Evolutionary conservation across 1,140 invertebrate species (phyloP), one percentile per base, ranked within the genome.

Genomic region (Stegodyphus mimosarum): DNA sequence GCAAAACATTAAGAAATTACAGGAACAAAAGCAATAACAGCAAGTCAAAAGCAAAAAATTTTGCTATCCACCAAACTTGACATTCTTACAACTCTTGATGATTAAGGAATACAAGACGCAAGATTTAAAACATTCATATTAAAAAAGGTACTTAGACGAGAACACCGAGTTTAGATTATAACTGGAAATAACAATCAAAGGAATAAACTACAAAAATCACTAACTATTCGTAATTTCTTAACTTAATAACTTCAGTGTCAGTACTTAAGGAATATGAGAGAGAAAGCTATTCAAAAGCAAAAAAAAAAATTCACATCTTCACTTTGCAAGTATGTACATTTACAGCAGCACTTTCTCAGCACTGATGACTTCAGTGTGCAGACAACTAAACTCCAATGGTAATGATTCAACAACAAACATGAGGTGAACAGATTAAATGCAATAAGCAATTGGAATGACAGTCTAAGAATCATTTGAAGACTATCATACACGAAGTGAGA

Each of bases 181-280:
- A 86, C 83, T 78, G 78, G 74, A 78, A 84, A 84, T 84, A 77
- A 75, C 75, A 77, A 72, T 66, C 48, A 77, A 86, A 78, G 48
- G 69, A 78, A 78, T 77, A 86, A 86, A 77, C 83, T 86, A 86
- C 74, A 86, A 86, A 33, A 86, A 86, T 78, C 67, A 78, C 83
- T 86, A 78, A 78, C 74, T 78, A 77, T 78, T 72, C 67, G 77
- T 71, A 86, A 77, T 77, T 66, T 67, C 17, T 67, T 50, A 86
- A 86, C 83, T 77, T 55, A 86, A 77, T 73, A 63, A 55, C 60
- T 53, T 48, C 66, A 51, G 53, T 78, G 55, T 60, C 51, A 69
- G 69, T 63, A 7, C 49, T 73, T 75, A 63, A 33, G 33, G 33
- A 33, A 33, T 33, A 33, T 33, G 33, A 63, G 51, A 72, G 74